Conservation (phyloP, 2,888 invertebrate genomes). For the Sylvicola fuscatus region DNA sequence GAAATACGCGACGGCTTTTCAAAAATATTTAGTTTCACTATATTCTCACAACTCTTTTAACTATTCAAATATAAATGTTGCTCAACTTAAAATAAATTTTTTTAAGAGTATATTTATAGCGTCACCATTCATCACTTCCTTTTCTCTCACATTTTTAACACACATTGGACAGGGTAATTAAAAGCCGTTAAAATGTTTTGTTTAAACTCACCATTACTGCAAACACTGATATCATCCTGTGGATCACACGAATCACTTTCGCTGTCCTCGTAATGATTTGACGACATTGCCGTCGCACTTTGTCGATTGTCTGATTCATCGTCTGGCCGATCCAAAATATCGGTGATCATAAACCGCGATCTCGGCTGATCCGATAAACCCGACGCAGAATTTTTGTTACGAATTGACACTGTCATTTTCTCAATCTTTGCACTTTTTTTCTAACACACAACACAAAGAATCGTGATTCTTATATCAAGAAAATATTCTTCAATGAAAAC, state of each 20-base stretch:
- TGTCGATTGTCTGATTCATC: background rate
- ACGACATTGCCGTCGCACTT: background rate
- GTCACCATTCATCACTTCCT: background rate
- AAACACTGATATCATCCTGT: constrained; percentile 1
- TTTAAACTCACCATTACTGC: constrained; percentile 2
- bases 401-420: too few relatives aligned
- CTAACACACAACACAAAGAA: too few relatives aligned
- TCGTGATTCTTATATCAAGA: too few relatives aligned
- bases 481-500: too few relatives aligned
- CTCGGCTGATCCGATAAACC: background rate
- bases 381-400: too few relatives aligned
- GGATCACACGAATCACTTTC: constrained; percentile 1
- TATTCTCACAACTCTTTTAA: too few relatives aligned
- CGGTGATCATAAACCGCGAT: constrained; percentile 5
- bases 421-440: too few relatives aligned
- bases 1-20: too few relatives aligned
- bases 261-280: constrained; percentile 1
- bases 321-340: constrained; percentile 3
- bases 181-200: background rate
- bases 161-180: background rate
- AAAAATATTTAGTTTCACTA: too few relatives aligned
- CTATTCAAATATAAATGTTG: too few relatives aligned
- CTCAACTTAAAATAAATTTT: too few relatives aligned
- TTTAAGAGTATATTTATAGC: too few relatives aligned
- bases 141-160: background rate